Conservation (phyloP, 92 coral and sea anemone genomes). For the Phenganax marumi region DNA sequence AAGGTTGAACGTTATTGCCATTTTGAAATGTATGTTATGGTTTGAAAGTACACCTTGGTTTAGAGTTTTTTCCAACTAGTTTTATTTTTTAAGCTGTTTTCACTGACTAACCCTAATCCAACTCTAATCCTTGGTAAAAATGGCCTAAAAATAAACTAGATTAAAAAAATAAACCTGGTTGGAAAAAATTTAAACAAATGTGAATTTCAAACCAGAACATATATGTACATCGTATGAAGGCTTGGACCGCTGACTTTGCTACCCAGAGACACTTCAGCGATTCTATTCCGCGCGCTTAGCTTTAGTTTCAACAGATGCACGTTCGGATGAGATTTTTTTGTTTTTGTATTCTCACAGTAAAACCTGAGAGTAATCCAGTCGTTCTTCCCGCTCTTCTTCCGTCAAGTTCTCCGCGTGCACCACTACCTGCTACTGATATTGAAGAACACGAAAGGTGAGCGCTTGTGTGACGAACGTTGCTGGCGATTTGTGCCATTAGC, state of each 20-base stretch:
- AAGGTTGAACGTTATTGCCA: background rate
- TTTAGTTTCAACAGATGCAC: background rate
- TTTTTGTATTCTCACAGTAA: background rate
- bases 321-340: background rate
- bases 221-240: too few species aligned
- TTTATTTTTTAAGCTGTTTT: background rate
- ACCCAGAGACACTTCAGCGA: background rate
- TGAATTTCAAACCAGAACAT: too few species aligned
- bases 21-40: background rate
- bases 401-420: background rate
- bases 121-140: too few species aligned
- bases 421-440: background rate
- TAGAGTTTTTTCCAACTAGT: background rate
- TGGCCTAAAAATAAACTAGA: too few species aligned
- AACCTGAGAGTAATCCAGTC: background rate
- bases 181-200: too few species aligned
- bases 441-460: conserved; percentile 1
- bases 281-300: background rate
- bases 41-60: background rate
- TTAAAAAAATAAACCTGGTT: too few species aligned
- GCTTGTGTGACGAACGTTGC: background rate
- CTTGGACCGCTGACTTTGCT: too few species aligned
- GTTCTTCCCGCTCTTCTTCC: conserved; percentile 2
- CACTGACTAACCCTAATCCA: too few species aligned
- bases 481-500: too few species aligned